phyloP scores from a whole-genome alignment of 92 coral and sea anemone species.

The Desmophyllum pertusum region DNA sequence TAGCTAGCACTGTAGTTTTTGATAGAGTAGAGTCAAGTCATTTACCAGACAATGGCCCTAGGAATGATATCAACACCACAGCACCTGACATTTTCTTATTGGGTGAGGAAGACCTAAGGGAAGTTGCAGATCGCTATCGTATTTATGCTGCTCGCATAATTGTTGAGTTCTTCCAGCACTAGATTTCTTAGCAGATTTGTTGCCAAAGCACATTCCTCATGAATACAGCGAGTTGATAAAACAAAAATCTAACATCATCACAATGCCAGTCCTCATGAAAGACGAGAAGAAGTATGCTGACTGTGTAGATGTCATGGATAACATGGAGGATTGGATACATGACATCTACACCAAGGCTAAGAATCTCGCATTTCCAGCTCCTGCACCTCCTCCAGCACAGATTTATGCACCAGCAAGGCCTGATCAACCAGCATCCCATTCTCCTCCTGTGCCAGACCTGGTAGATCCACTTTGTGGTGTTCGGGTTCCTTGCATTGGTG shows the following conservation, averaged over 20 bases:
- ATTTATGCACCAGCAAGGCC: background rate
- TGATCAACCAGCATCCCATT: constrained; percentile 60
- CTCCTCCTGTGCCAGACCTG: constrained; percentile 35
- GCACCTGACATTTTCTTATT: constrained; percentile 28
- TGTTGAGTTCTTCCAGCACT: constrained; percentile 28
- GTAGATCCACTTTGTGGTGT: constrained; percentile 55
- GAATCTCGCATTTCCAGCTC: background rate
- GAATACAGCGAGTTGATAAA: too few relatives aligned
- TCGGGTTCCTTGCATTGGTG: constrained; percentile 59
- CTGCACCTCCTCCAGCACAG: background rate
- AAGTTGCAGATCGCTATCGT: constrained; percentile 37
- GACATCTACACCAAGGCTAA: background rate
- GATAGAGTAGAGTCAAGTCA: constrained; percentile 40
- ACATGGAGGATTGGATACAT: background rate
- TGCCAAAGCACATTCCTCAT: constrained; percentile 37
- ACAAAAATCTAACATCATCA: too few relatives aligned
- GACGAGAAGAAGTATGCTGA: background rate
- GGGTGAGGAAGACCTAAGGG: constrained; percentile 44
- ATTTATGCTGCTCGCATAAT: constrained; percentile 49
- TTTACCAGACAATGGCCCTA: constrained; percentile 49
- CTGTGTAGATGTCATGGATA: constrained; percentile 4
- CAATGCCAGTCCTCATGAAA: background rate
- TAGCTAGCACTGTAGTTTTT: too few relatives aligned
- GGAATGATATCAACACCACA: constrained; percentile 24
- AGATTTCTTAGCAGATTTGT: constrained; percentile 17